phyloP scores from a whole-genome alignment of 2,888 invertebrate species.

The Drosophila hamatofila region DNA sequence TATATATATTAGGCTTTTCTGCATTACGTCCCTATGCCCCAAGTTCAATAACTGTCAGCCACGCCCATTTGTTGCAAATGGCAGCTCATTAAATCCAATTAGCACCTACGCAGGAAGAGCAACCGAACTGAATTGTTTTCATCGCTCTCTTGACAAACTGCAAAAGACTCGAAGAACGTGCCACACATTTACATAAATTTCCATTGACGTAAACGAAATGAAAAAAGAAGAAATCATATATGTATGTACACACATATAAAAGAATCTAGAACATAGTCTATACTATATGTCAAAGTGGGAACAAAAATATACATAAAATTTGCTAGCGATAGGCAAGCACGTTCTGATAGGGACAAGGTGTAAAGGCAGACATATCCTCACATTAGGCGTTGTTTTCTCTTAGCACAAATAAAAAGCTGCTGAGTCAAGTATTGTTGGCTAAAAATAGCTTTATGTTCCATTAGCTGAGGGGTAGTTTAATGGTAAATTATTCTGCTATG shows the following conservation, averaged over 20 bases:
- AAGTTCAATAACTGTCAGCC: conserved; percentile 47
- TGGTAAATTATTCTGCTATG: not conserved
- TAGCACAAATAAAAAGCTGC: not conserved
- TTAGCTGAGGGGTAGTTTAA: not conserved
- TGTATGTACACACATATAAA: not conserved
- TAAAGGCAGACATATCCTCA: not conserved
- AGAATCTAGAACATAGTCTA: conserved; percentile 16
- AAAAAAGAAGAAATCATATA: conserved; percentile 5
- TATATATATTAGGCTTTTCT: conserved; percentile 6
- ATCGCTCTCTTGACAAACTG: conserved; percentile 20
- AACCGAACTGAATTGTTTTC: conserved; percentile 18
- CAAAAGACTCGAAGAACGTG: conserved; percentile 20
- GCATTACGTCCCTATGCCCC: not conserved
- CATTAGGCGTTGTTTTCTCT: not conserved
- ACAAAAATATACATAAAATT: not conserved
- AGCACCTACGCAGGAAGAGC: conserved; percentile 39
- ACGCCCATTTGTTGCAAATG: conserved; percentile 39
- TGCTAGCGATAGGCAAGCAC: conserved; percentile 1
- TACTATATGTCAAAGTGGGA: conserved; percentile 1
- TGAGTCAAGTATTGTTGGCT: not conserved
- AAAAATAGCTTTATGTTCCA: not conserved
- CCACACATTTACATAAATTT: conserved; percentile 50
- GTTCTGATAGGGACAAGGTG: not conserved
- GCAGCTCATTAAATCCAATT: conserved; percentile 57
- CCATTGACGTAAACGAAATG: conserved; percentile 60